These are phyloP conservation scores for Mylabris phalerata DNA, from an alignment of 1,140 invertebrate genomes.

Conservation along the genomic window DNA sequence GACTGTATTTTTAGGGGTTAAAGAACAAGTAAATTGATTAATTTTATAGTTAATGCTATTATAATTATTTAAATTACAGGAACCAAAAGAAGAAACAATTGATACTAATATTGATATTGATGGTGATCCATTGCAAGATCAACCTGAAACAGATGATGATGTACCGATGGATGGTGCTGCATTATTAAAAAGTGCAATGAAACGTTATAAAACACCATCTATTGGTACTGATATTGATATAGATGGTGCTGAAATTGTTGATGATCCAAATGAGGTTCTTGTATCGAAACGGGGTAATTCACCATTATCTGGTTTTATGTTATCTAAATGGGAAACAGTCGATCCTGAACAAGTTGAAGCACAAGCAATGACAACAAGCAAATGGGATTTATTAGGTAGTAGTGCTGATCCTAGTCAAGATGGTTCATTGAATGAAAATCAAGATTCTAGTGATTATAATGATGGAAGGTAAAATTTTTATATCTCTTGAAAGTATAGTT, in stretches of 20 bases:
- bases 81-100: slow-evolving; percentile 21
- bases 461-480: slow-evolving; percentile 30
- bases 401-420: slow-evolving; percentile 46
- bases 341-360: slow-evolving; percentile 80
- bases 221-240: slow-evolving; percentile 31
- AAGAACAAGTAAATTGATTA: slow-evolving; percentile 16
- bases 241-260: slow-evolving; percentile 38
- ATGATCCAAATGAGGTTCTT: slow-evolving; percentile 30
- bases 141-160: slow-evolving; percentile 50
- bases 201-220: slow-evolving; percentile 40
- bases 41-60: too few species aligned
- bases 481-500: too few species aligned
- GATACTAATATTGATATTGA: slow-evolving; percentile 55
- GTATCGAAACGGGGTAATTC: neutral
- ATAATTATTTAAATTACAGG: slow-evolving; percentile 8
- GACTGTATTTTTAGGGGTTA: slow-evolving; percentile 67
- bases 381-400: slow-evolving; percentile 64
- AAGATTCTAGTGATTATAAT: slow-evolving; percentile 36
- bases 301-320: slow-evolving; percentile 60
- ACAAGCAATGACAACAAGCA: slow-evolving; percentile 82
- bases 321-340: slow-evolving; percentile 93
- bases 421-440: slow-evolving; percentile 43
- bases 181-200: slow-evolving; percentile 62
- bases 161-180: slow-evolving; percentile 77
- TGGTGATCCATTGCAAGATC: slow-evolving; percentile 58